Evolutionary conservation across 2,888 invertebrate genomes (phyloP).

Genomic region (Drosophila mercatorum): DNA sequence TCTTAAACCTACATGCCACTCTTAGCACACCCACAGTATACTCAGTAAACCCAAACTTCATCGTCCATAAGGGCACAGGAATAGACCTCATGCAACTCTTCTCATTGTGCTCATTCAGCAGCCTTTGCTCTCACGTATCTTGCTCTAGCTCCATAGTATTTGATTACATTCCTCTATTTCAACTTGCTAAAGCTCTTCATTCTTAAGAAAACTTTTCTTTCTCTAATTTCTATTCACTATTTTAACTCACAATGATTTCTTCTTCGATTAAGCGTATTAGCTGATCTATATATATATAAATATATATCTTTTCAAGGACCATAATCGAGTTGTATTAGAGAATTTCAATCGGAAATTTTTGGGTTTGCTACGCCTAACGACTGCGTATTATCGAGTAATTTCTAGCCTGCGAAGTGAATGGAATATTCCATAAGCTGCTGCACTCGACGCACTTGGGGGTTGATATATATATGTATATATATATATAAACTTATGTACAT

Average conservation of each 20-base stretch:
- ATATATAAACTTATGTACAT: not conserved
- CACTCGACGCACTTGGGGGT: constrained; percentile 52
- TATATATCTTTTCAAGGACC: not conserved
- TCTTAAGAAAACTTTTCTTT: not conserved
- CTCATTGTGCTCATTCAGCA: too few species aligned
- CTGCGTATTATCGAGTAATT: constrained; percentile 25
- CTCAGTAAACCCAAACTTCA: too few species aligned
- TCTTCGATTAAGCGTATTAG: not conserved
- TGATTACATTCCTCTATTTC: not conserved
- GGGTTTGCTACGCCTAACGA: not conserved
- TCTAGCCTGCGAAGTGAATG: constrained; percentile 24
- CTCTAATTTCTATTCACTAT: not conserved
- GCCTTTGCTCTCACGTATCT: too few species aligned
- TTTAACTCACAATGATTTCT: not conserved
- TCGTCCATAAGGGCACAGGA: too few species aligned
- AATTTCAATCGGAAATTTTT: constrained; percentile 12
- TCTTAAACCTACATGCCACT: too few species aligned
- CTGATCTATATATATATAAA: not conserved
- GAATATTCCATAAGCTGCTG: constrained; percentile 61
- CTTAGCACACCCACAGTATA: too few species aligned
- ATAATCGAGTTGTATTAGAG: constrained; percentile 2
- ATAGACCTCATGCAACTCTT: too few species aligned
- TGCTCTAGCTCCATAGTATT: too few species aligned
- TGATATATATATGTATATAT: constrained; percentile 28
- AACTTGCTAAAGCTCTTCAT: not conserved